Evolutionary conservation across 2,113 vertebrate genomes (phyloP).

Genomic region (Mirza zaza): DNA sequence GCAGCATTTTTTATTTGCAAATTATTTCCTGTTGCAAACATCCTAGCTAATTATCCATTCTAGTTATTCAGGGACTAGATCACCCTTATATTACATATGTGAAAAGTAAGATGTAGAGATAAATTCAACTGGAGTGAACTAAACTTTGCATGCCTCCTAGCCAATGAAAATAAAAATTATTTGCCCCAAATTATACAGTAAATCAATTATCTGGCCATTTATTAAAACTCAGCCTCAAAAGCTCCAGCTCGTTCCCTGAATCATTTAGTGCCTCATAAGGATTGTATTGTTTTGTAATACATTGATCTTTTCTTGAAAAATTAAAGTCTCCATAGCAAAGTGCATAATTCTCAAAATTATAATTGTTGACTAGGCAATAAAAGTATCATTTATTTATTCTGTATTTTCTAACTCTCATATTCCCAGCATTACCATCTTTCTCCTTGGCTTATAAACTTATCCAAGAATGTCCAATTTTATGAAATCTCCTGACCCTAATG

Average conservation of each 20-base stretch:
- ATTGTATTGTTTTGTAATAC: constrained; percentile 8
- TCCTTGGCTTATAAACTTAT: not conserved
- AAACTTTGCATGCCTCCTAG: not conserved
- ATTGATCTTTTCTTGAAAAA: constrained; percentile 23
- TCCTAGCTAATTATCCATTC: constrained; percentile 17
- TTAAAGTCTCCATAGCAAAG: not conserved
- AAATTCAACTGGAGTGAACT: constrained; percentile 23
- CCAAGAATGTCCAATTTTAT: not conserved
- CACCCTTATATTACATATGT: not conserved
- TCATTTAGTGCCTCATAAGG: not conserved
- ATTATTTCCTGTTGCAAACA: constrained; percentile 27
- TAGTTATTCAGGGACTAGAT: not conserved
- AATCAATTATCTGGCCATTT: not conserved
- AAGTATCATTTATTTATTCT: not conserved
- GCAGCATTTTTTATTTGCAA: constrained; percentile 35
- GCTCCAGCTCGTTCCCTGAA: not conserved
- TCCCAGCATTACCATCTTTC: not conserved
- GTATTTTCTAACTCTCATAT: not conserved
- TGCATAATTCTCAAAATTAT: not conserved
- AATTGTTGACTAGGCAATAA: not conserved
- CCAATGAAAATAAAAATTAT: constrained; percentile 28
- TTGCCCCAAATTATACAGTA: constrained; percentile 13
- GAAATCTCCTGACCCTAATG: not conserved
- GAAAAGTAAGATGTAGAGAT: not conserved
- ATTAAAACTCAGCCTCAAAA: constrained; percentile 8